These are phyloP conservation scores for Zosterops pallidus DNA, from an alignment of 2,113 vertebrate species.

Conservation along the genomic window DNA sequence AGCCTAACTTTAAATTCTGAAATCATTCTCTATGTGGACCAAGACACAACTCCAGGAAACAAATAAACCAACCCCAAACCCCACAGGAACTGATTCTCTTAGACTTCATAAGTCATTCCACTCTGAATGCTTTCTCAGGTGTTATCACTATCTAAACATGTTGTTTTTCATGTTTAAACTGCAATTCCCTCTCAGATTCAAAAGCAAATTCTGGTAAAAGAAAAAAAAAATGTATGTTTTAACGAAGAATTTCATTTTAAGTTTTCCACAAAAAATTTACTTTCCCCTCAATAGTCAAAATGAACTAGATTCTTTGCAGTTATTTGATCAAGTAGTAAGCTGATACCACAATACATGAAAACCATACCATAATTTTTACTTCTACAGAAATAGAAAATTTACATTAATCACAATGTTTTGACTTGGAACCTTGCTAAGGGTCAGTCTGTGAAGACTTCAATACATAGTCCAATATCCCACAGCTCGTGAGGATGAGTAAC, in stretches of 20 bases:
- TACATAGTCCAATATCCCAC: neutral
- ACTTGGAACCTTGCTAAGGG: neutral
- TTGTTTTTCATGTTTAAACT: neutral
- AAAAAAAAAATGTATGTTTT: neutral
- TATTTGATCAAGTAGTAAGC: neutral
- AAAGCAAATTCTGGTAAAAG: neutral
- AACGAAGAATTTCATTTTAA: neutral
- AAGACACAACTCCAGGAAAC: neutral
- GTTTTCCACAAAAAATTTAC: neutral
- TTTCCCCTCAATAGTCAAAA: neutral
- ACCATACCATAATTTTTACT: neutral
- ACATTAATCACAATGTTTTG: neutral
- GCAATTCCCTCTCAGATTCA: neutral
- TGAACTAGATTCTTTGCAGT: neutral
- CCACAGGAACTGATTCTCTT: neutral
- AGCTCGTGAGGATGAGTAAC: neutral
- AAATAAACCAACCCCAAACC: neutral
- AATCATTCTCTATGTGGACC: neutral
- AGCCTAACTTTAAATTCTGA: neutral
- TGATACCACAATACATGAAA: neutral
- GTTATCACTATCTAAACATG: neutral
- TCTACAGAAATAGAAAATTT: neutral
- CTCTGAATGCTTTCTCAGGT: neutral
- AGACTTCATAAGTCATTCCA: neutral
- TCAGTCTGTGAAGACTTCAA: neutral